These are phyloP conservation scores for Petroica traversi DNA, from an alignment of 2,113 vertebrate species.

Conservation along the genomic window DNA sequence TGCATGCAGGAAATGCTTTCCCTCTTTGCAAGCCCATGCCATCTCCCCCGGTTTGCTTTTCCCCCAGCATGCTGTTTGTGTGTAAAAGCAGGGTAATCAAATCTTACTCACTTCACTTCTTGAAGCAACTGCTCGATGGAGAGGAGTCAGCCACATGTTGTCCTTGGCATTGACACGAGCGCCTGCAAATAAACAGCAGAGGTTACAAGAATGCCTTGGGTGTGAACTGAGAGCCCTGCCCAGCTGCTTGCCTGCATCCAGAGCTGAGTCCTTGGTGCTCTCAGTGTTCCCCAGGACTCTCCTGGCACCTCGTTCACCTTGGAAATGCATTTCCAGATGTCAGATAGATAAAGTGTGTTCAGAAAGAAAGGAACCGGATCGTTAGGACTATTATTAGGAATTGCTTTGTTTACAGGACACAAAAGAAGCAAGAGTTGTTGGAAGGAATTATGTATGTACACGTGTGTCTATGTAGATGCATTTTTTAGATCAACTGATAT, in stretches of 20 bases:
- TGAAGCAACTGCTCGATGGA: constrained; percentile 94
- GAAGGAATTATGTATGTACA: not conserved
- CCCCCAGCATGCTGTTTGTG: fast-evolving
- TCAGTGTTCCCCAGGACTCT: not conserved
- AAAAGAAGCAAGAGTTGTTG: not conserved
- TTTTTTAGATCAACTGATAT: not conserved
- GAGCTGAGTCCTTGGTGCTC: not conserved
- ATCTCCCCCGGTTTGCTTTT: no score
- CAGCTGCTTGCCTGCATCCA: not conserved
- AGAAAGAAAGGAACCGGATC: not conserved
- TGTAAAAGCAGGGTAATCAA: not conserved
- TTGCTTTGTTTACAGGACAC: not conserved
- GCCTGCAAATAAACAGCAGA: constrained; percentile 76
- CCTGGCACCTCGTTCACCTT: not conserved
- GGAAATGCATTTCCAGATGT: not conserved
- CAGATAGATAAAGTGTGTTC: fast-evolving
- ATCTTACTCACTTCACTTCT: constrained; percentile 87
- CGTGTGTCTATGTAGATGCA: not conserved
- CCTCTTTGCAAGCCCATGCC: not conserved
- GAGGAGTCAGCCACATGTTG: constrained; percentile 97
- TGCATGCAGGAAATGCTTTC: not conserved
- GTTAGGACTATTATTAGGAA: not conserved
- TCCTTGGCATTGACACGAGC: constrained; percentile 98
- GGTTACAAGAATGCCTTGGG: not conserved
- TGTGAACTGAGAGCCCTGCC: not conserved